Evolutionary conservation across 2,888 invertebrate genomes (phyloP).

Genomic region (Pandemis corylana): DNA sequence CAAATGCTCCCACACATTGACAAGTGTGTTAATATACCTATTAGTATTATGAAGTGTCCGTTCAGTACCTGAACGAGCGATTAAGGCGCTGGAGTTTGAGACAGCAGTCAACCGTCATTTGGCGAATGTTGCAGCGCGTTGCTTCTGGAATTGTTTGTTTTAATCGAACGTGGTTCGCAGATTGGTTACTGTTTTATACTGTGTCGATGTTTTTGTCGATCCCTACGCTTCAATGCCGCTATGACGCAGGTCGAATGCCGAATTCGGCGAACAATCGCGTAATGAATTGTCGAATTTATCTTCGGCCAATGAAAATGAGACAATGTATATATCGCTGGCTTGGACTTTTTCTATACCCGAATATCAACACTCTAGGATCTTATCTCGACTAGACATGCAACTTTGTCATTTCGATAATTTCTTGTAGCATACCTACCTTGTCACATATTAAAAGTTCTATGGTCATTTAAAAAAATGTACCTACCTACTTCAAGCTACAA

Average conservation of each 20-base stretch:
- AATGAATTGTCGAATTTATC: constrained; percentile 35
- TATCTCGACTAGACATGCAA: no score
- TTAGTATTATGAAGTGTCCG: no score
- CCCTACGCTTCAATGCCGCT: constrained; percentile 6
- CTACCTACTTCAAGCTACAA: no score
- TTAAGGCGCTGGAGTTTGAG: not conserved
- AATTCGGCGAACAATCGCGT: constrained; percentile 22
- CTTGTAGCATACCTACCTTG: no score
- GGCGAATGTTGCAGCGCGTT: not conserved
- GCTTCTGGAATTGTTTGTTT: not conserved
- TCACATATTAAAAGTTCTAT: no score
- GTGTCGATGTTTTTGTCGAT: constrained; percentile 26
- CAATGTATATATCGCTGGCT: not conserved
- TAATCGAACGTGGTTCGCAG: not conserved
- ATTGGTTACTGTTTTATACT: not conserved
- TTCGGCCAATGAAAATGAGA: constrained; percentile 3
- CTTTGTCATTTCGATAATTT: no score
- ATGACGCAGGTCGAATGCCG: constrained; percentile 27
- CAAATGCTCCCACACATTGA: no score
- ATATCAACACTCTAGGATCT: no score
- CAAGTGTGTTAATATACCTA: no score
- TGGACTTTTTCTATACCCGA: not conserved
- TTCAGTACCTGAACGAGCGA: not conserved
- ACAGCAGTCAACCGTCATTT: not conserved
- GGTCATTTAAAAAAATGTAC: no score